A percentile compares a stretch with the other conserved stretches of the same genome.
Conservation (phyloP, 2,797 vertebrate genomes). For the Denticeps clupeoides region DNA sequence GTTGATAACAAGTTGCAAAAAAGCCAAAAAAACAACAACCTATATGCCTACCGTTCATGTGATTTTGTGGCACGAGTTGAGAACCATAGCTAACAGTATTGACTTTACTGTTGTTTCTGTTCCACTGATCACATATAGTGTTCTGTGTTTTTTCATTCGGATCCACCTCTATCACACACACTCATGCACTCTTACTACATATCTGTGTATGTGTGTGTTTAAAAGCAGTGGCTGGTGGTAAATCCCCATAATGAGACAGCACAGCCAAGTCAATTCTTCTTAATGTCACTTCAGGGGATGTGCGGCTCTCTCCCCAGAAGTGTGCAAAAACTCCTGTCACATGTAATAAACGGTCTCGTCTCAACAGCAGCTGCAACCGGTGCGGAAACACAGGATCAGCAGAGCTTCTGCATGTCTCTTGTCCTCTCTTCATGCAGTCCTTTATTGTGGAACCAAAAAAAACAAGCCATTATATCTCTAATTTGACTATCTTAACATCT, state of each 20-base stretch:
- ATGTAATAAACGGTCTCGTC: slow-evolving; percentile 9
- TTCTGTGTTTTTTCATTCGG: neutral
- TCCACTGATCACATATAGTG: slow-evolving; percentile 1
- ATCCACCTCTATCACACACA: neutral
- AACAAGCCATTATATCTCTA: too few species aligned
- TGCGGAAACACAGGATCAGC: slow-evolving; percentile 3
- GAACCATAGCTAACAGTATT: too few species aligned
- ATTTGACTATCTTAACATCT: too few species aligned
- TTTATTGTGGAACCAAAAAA: too few species aligned
- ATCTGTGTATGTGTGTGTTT: neutral
- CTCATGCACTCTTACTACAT: neutral
- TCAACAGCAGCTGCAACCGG: slow-evolving; percentile 5
- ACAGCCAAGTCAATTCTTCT: slow-evolving; percentile 12
- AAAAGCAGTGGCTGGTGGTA: slow-evolving; percentile 5
- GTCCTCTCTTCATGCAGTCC: slow-evolving; percentile 2
- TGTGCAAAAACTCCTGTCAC: slow-evolving; percentile 15
- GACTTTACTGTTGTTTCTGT: slow-evolving; percentile 5
- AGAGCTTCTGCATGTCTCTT: neutral
- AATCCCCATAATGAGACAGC: slow-evolving; percentile 9
- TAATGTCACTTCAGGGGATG: slow-evolving; percentile 9
- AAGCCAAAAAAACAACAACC: too few species aligned
- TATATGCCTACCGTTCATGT: too few species aligned
- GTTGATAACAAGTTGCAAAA: too few species aligned
- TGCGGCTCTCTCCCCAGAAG: slow-evolving; percentile 1
- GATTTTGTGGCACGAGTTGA: too few species aligned